Base-by-base conservation (phyloP, 2,797 vertebrate species). In the Artibeus jamaicensis region DNA sequence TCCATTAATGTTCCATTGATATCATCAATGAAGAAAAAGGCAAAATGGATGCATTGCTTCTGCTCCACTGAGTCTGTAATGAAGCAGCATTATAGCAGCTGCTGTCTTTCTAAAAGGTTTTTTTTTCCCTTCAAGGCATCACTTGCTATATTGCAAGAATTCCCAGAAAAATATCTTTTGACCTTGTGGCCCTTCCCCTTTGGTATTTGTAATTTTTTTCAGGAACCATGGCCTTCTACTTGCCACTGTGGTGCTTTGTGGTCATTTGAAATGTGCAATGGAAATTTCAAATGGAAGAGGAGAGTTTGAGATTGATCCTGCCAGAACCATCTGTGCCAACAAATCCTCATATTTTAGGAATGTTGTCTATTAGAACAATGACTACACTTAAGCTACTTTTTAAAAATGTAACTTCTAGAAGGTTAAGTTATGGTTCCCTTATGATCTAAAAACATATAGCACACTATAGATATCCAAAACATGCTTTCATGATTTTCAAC, bases 1-100 rank as follows among this genome's bases (percentile, higher is more conserved):
- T 97, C 97, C 96, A 98, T 98, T 98, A 98, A 98, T 97, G 95
- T 65, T 96, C 96, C 94, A 94, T 96, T 97, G 98, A 98, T 97
- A 97, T 94, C 92, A 98, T 98, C 98, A 97, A 96, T 94, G 93
- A 97, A 97, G 97, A 85, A 92, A 98, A 98, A 98, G 94, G 92
- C 88, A 98, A 97, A 98, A 98, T 97, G 95, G 95, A 97, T 96
- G 97, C 86, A 91, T 1, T 0, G 93, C 95, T 97, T 97, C 97
- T 98, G 93, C 96, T 98, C 94, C 97, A 77, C 94, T 95, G 76
- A 90, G 57, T 95, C 93, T 96, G 94, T 98, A 98, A 98, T 98
- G 97, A 98, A 98, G 95, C 91, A 93, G 78, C 85, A 62, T 97
- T 97, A 96, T 83, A 97, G 87, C 95, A 98, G 95, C n/a, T 96